These are phyloP conservation scores for Erythrocercus mccallii DNA, from an alignment of 2,113 vertebrate species.

Conservation along the genomic window DNA sequence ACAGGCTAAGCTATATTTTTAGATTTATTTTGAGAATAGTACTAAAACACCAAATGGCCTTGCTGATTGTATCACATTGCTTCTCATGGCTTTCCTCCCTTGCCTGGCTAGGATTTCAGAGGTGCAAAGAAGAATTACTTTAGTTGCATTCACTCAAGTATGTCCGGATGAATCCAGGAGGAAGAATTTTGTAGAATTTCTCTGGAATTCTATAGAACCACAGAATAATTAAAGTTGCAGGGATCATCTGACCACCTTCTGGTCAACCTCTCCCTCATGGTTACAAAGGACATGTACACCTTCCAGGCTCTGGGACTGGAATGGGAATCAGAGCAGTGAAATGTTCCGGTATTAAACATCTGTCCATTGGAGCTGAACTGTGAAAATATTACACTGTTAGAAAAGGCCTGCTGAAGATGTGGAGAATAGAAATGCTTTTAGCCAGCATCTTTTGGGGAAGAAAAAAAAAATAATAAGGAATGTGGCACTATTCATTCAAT, in stretches of 20 bases:
- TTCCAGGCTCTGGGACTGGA: not conserved
- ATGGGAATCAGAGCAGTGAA: not conserved
- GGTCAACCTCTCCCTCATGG: not conserved
- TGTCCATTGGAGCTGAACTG: not conserved
- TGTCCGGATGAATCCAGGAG: not conserved
- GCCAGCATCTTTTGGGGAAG: not conserved
- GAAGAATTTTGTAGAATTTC: not conserved
- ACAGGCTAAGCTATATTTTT: not conserved
- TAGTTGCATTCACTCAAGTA: not conserved
- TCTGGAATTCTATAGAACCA: not conserved
- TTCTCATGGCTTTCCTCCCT: not conserved
- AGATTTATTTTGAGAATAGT: not conserved
- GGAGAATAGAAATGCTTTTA: not conserved
- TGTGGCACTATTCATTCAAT: not conserved
- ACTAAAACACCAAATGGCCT: not conserved
- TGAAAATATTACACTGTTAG: not conserved
- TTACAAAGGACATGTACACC: not conserved
- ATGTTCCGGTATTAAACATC: rapidly evolving
- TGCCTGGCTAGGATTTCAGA: not conserved
- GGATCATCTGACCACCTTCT: not conserved
- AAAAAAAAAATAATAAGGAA: not conserved
- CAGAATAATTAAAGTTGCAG: not conserved
- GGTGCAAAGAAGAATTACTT: not conserved
- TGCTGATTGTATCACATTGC: not conserved
- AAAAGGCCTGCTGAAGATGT: not conserved